phyloP scores from a whole-genome alignment of 1,140 invertebrate species.

The Hydropsyche tenuis region DNA sequence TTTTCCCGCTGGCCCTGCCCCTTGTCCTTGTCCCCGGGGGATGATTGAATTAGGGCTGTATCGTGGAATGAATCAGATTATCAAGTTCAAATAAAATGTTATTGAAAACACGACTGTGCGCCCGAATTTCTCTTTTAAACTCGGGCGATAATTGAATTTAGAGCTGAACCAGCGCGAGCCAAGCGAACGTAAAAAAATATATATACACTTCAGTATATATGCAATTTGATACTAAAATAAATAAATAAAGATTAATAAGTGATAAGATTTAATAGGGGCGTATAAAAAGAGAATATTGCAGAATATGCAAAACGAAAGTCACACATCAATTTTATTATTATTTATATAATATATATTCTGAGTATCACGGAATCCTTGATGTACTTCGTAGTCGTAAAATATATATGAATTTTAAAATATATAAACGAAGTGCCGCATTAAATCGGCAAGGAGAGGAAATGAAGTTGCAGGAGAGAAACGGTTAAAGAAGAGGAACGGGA shows the following conservation, averaged over 20 bases:
- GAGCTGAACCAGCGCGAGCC: not conserved
- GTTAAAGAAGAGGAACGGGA: not conserved
- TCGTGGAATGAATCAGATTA: constrained; percentile 33
- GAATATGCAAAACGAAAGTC: too few species aligned
- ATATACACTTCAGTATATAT: too few species aligned
- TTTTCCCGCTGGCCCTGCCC: too few species aligned
- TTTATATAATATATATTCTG: too few species aligned
- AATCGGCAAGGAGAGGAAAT: constrained; percentile 1
- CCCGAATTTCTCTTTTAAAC: constrained; percentile 20
- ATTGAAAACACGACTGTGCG: constrained; percentile 25
- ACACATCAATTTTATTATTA: too few species aligned
- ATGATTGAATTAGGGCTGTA: constrained; percentile 34
- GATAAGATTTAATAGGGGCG: too few species aligned
- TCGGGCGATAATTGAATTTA: constrained; percentile 24
- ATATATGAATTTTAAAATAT: too few species aligned
- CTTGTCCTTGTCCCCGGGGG: not conserved
- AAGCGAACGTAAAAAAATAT: not conserved
- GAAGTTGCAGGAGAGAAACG: not conserved
- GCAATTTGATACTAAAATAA: too few species aligned
- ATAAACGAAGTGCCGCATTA: constrained; percentile 20
- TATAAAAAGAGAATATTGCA: too few species aligned
- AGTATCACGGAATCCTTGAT: too few species aligned
- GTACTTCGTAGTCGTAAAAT: too few species aligned
- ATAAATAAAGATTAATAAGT: too few species aligned
- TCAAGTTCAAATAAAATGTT: constrained; percentile 38